These are phyloP conservation scores for Crotalus horridus DNA, from an alignment of 2,113 vertebrate genomes.

Conservation along the genomic window DNA sequence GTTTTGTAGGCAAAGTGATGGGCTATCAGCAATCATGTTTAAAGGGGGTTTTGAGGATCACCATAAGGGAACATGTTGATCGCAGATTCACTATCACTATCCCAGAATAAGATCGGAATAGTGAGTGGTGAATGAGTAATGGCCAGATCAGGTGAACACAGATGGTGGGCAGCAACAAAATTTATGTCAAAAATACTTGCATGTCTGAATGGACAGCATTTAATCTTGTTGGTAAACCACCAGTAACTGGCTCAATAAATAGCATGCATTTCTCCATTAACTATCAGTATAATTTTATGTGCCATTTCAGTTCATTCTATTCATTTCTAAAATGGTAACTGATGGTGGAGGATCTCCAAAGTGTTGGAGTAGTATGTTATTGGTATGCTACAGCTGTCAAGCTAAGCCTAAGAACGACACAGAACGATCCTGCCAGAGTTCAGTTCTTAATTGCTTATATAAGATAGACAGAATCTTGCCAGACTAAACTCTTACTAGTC, in stretches of 20 bases:
- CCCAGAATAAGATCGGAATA: neutral
- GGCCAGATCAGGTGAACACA: neutral
- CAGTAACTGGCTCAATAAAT: neutral
- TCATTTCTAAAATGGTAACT: neutral
- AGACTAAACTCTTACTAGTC: too few relatives aligned
- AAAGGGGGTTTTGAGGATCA: neutral
- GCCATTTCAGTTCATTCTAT: neutral
- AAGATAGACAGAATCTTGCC: too few relatives aligned
- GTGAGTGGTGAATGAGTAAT: neutral
- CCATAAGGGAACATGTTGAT: neutral
- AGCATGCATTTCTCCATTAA: neutral
- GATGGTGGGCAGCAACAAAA: neutral
- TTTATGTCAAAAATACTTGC: neutral
- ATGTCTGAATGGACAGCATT: neutral
- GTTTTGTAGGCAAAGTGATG: neutral
- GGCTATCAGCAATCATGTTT: neutral
- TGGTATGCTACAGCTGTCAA: neutral
- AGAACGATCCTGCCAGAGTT: too few relatives aligned
- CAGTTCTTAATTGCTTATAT: too few relatives aligned
- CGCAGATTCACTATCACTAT: neutral
- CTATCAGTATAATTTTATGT: neutral
- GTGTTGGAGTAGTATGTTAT: neutral
- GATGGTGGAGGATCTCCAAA: neutral
- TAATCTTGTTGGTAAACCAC: neutral
- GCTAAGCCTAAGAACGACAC: too few relatives aligned